Evolutionary conservation across 2,113 vertebrate genomes (phyloP).

Genomic region (Syngnathus scovelli): DNA sequence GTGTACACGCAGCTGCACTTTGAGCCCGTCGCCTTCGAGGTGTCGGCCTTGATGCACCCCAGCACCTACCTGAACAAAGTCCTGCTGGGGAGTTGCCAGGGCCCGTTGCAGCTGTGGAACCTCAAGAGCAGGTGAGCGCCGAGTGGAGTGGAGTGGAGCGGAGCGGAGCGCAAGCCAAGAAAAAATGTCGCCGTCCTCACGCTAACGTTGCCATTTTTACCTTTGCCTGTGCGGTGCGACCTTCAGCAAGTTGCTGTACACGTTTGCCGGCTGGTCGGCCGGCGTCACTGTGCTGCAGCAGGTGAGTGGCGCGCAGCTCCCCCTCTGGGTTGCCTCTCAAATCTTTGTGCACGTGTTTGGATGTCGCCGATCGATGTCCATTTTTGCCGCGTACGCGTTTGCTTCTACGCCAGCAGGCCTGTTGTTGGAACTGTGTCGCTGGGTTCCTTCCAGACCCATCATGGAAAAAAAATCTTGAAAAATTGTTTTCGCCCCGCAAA

Average conservation of each 20-base stretch:
- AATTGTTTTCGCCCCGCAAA: too few relatives aligned
- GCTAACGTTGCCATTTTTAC: background rate
- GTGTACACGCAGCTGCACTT: constrained; percentile 83
- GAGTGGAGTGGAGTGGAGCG: too few relatives aligned
- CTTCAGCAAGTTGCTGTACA: constrained; percentile 85
- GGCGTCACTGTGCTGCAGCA: constrained; percentile 75
- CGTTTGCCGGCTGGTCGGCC: constrained; percentile 82
- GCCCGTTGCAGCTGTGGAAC: constrained; percentile 93
- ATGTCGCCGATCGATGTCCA: too few relatives aligned
- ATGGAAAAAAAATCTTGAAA: too few relatives aligned
- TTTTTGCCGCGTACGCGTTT: too few relatives aligned
- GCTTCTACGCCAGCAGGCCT: too few relatives aligned
- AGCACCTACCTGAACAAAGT: constrained; percentile 97
- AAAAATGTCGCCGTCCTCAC: background rate
- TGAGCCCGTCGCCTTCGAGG: constrained; percentile 78
- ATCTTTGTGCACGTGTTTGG: too few relatives aligned
- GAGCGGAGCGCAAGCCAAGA: too few relatives aligned
- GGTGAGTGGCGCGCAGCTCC: constrained; percentile 30
- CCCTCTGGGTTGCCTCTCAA: too few relatives aligned
- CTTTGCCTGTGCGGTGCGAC: background rate
- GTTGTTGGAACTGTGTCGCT: too few relatives aligned
- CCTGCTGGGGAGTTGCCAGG: constrained; percentile 89
- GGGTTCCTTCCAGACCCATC: too few relatives aligned
- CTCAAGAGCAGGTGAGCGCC: constrained; percentile 83
- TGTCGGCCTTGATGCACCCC: constrained; percentile 88